Evolutionary conservation across 2,113 vertebrate species (phyloP).

Genomic region (Pithys albifrons): DNA sequence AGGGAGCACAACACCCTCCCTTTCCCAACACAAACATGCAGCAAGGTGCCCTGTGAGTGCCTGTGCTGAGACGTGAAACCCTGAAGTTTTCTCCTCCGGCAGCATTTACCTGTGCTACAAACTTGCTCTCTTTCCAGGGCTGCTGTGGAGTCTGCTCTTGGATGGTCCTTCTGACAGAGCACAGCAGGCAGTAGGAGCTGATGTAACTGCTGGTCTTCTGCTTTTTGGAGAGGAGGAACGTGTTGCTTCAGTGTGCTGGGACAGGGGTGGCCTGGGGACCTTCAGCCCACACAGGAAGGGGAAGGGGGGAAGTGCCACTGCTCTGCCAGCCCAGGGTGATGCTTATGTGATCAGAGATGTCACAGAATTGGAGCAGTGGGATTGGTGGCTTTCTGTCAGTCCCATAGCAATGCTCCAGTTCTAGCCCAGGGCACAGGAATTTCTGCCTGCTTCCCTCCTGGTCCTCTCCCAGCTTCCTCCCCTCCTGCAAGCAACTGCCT

Average conservation of each 20-base stretch:
- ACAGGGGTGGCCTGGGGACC: not conserved
- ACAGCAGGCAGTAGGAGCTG: constrained; percentile 31
- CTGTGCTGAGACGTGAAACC: not conserved
- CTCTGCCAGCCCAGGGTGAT: not conserved
- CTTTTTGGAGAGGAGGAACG: constrained; percentile 59
- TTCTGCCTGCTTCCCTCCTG: too few species aligned
- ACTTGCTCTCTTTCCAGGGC: constrained; percentile 59
- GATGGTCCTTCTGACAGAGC: constrained; percentile 36
- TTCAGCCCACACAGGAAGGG: not conserved
- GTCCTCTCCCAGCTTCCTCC: not conserved
- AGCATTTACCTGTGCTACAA: constrained; percentile 53
- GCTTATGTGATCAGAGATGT: not conserved
- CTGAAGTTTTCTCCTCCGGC: accelerated
- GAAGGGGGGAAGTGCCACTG: not conserved
- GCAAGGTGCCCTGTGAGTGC: accelerated
- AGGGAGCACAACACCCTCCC: accelerated
- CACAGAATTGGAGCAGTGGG: not conserved
- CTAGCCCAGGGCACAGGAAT: not conserved
- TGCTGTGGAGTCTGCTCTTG: not conserved
- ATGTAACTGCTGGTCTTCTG: constrained; percentile 69
- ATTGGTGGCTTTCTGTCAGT: not conserved
- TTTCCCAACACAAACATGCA: accelerated
- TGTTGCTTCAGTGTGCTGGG: not conserved
- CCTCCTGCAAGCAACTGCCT: not conserved
- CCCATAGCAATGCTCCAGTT: accelerated